These are phyloP conservation scores for Atrina japonica DNA, from an alignment of 2,888 invertebrate genomes.

Conservation along the genomic window DNA sequence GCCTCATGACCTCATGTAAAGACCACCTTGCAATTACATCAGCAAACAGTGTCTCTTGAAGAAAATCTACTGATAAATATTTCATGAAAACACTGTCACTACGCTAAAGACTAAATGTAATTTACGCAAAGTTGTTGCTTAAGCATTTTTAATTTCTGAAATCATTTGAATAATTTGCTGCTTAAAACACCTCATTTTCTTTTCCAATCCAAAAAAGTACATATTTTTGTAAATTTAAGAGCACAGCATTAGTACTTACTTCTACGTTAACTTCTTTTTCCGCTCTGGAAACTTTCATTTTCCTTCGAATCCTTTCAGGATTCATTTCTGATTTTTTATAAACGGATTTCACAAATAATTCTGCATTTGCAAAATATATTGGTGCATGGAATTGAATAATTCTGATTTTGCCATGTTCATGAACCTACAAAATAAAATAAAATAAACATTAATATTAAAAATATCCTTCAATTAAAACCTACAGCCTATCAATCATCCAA, in stretches of 20 bases:
- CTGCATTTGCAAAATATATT: slow-evolving; percentile 80
- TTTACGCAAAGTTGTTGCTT: too few relatives aligned
- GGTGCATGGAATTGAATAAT: slow-evolving; percentile 80
- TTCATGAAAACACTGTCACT: too few relatives aligned
- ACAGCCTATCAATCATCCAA: too few relatives aligned
- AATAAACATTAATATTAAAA: too few relatives aligned
- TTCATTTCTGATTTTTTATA: slow-evolving; percentile 57
- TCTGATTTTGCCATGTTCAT: slow-evolving; percentile 59
- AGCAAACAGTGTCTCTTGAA: too few relatives aligned
- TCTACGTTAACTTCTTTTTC: neutral
- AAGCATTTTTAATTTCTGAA: too few relatives aligned
- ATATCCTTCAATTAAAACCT: too few relatives aligned
- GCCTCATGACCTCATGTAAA: too few relatives aligned
- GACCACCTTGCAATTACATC: too few relatives aligned
- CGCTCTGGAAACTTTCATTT: slow-evolving; percentile 1
- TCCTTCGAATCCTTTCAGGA: slow-evolving; percentile 45
- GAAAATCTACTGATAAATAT: too few relatives aligned
- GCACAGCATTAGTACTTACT: too few relatives aligned
- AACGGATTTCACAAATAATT: slow-evolving; percentile 74
- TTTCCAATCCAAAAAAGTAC: neutral
- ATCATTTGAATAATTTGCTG: neutral
- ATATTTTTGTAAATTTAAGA: neutral
- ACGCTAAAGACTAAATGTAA: too few relatives aligned
- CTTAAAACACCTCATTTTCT: slow-evolving; percentile 3
- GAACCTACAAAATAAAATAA: slow-evolving; percentile 2